Evolutionary conservation across 2,797 vertebrate species (phyloP), one percentile per base, ranked within the genome.

Genomic region (Tapirus indicus): DNA sequence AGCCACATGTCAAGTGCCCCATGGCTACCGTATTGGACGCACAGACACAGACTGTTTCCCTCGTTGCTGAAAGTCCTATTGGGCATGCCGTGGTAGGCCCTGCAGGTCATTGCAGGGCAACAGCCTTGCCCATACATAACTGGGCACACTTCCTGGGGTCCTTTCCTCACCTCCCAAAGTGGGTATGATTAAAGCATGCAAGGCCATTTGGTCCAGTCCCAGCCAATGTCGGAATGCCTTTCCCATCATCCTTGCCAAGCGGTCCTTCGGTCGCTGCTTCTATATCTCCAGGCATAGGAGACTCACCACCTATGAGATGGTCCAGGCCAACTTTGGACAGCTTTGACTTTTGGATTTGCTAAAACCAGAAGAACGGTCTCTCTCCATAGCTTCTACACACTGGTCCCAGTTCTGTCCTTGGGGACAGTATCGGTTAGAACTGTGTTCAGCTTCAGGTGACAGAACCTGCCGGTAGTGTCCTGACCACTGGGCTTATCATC

Each of bases 101-200:
- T 21, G 32, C 62, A 7, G 77, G 94, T 38, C 96, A 75, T 1
- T 0, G 29, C 6, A 44, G 72, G 94, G 35, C 75, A 29, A 2
- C 4, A 3, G 0, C 18, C 52, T 58, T 35, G 83, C 82, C 47
- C 47, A 1, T 29, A 9, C 71, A 29, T 60, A 75, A 68, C 95
- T 52, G 95, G 74, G 92, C 88, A 71, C 74, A 3, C 4, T 3
- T 58, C 64, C 20, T 75, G 56, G 84, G 86, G 60, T 60, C 94
- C 80, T 95, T 88, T 86, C 94, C 47, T 92, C 85, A 75, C 96
- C 78, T 90, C 88, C 74, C 74, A 74, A 78, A 85, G 96, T 71
- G 71, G 93, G 32, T 5, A 47, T 91, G 91, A 88, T 77, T 68
- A 44, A 95, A 88, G 94, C 35, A 6, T 11, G 74, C 62, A 44